A percentile compares a stretch with the other conserved stretches of the same genome.
Evolutionary conservation across 2,888 invertebrate genomes (phyloP).

Genomic region (Fabriciana adippe): DNA sequence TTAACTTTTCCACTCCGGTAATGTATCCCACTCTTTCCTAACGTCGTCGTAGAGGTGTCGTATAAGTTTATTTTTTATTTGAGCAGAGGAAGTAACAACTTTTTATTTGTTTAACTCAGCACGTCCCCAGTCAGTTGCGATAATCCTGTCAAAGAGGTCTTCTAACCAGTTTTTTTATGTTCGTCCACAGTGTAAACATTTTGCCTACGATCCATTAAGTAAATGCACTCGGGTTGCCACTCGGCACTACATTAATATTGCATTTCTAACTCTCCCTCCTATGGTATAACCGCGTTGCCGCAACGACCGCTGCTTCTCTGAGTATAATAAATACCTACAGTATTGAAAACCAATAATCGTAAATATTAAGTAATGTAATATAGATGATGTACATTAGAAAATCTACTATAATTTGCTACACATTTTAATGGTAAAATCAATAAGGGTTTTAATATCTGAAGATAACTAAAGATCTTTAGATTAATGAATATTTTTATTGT

Average conservation of each 20-base stretch:
- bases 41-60: conserved; percentile 72
- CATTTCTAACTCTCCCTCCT: conserved; percentile 64
- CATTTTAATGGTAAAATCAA: not conserved
- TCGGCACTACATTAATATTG: conserved; percentile 84
- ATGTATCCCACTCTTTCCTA: conserved; percentile 78
- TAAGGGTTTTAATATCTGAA: not conserved
- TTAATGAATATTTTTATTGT: not conserved
- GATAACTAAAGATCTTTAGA: not conserved
- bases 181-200: conserved; percentile 72
- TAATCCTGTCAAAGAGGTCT: conserved; percentile 65
- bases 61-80: conserved; percentile 68
- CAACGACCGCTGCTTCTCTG: conserved; percentile 17
- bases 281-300: conserved; percentile 17
- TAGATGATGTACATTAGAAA: not conserved
- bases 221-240: conserved; percentile 76
- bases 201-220: conserved; percentile 79
- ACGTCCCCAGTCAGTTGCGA: conserved; percentile 60
- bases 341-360: conserved; percentile 2
- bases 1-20: conserved; percentile 83
- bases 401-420: not conserved
- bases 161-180: conserved; percentile 65
- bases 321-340: conserved; percentile 1
- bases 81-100: conserved; percentile 62
- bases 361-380: not conserved
- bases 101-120: conserved; percentile 68